These are phyloP conservation scores for Cochlearius cochlearius DNA, from an alignment of 2,113 vertebrate genomes.

Conservation along the genomic window DNA sequence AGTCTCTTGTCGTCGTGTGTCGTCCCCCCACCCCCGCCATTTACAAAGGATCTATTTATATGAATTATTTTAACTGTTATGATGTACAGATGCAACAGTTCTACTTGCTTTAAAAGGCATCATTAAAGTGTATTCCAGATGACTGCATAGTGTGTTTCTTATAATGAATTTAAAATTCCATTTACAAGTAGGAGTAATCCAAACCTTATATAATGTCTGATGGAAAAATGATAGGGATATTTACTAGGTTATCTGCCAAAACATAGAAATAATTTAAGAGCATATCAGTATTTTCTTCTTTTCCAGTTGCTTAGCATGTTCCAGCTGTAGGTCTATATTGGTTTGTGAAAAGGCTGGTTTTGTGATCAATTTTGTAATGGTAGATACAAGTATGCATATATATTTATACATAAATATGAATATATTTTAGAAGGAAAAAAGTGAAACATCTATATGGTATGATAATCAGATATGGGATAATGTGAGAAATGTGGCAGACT, in stretches of 20 bases:
- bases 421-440: background rate
- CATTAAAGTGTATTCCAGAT: background rate
- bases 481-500: background rate
- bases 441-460: background rate
- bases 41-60: background rate
- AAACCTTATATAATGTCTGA: background rate
- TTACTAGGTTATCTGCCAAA: background rate
- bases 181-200: background rate
- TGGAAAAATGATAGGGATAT: background rate
- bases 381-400: background rate
- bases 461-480: background rate
- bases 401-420: background rate
- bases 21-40: accelerated
- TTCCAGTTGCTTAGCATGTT: background rate
- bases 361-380: background rate
- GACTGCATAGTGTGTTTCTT: background rate
- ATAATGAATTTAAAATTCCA: background rate
- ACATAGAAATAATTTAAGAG: background rate
- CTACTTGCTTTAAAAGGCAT: background rate
- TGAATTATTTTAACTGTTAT: background rate
- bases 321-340: background rate
- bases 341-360: background rate
- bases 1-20: background rate
- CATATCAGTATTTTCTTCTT: background rate
- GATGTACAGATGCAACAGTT: background rate